phyloP scores from a whole-genome alignment of 2,113 vertebrate genomes.

The Eurypyga helias region DNA sequence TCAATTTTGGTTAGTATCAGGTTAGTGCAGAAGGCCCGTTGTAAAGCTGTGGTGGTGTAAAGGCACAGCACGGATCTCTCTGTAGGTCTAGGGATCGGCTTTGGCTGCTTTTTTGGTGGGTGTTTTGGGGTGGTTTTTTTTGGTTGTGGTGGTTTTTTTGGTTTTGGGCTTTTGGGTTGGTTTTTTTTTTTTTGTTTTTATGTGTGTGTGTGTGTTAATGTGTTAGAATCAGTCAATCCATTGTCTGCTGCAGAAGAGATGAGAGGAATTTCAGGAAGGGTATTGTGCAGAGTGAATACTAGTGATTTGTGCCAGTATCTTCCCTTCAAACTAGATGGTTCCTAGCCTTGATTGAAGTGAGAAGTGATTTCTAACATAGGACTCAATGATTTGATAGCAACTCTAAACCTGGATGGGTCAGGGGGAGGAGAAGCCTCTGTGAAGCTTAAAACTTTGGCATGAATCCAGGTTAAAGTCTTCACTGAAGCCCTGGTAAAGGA shows the following conservation, averaged over 20 bases:
- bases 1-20: neutral
- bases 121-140: fast-evolving
- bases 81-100: neutral
- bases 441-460: neutral
- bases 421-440: neutral
- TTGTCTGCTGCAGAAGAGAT: slow-evolving; percentile 1
- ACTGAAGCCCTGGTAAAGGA: neutral
- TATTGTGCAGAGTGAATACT: neutral
- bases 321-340: neutral
- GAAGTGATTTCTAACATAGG: neutral
- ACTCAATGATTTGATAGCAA: neutral
- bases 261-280: neutral
- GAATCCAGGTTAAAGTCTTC: neutral
- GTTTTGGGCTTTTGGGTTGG: neutral
- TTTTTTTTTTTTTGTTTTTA: too few relatives aligned
- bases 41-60: neutral
- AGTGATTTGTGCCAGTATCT: neutral
- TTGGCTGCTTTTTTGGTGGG: neutral
- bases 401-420: neutral
- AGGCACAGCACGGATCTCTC: neutral
- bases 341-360: neutral
- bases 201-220: neutral
- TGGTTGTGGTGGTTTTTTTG: neutral
- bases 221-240: neutral
- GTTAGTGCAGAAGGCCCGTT: neutral